Evolutionary conservation across 2,888 invertebrate species (phyloP), one percentile per base, ranked within the genome.

Genomic region (Troides aeacus): DNA sequence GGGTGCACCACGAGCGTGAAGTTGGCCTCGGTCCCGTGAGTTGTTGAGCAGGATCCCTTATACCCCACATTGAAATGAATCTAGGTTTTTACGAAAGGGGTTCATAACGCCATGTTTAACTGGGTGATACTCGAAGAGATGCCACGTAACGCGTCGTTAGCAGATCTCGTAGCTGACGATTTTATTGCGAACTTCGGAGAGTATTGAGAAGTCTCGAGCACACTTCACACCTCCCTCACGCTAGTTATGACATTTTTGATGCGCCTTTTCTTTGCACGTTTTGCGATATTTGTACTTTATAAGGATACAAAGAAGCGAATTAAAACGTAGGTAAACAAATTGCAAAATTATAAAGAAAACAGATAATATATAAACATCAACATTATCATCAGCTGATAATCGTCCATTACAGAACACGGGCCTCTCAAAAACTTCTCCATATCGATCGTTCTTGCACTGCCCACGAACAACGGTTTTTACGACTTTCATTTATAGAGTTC

Each of bases 171-270:
- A 70, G 83, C 85, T 81, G 85, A 86, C 84, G 84, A 86, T 84
- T 89, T 89, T 89, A 90, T 90, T 89, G 86, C 88, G 78, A 83
- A 79, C 83, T 81, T 79, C 77, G 74, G 72, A 74, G 81, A 81
- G 84, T 88, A 87, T 89, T 89, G 87, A 78, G 82, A 78, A 76
- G 74, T 67, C 71, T 81, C 68, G 71, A 91, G 88, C 72, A 81
- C 85, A 77, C 89, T 89, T 82, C 78, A 74, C 85, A 81, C 83
- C 81, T 87, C 86, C 87, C 87, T 88, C 77, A 84, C 88, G 87
- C 89, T 89, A 91, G 90, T 92, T 91, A 91, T 87, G 87, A 85
- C 86, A 83, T 85, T 87, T 88, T 84, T 88, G 87, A 87, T 86
- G 84, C 84, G 85, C 81, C 84, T 82, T 82, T 81, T 89, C 87